Conservation (phyloP, 2,113 vertebrate species). For the Elanus axillaris region DNA sequence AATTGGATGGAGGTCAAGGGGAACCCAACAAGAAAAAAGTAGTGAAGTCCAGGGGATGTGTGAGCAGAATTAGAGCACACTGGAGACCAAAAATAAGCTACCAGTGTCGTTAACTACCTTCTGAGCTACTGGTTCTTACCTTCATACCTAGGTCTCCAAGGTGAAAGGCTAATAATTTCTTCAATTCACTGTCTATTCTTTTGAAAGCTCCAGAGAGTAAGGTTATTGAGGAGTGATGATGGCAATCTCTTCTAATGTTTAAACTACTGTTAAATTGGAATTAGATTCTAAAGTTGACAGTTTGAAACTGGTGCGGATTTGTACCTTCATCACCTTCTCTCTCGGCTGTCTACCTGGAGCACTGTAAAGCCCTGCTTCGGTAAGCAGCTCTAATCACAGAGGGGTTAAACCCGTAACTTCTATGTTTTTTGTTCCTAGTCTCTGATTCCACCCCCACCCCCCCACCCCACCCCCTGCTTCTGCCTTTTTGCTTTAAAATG, state of each 20-base stretch:
- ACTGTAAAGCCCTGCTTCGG: neutral
- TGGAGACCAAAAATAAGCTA: neutral
- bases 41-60: neutral
- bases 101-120: neutral
- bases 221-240: slow-evolving; percentile 19
- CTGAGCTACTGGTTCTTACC: neutral
- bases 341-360: neutral
- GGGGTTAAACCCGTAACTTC: neutral
- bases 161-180: slow-evolving; percentile 44
- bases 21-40: neutral
- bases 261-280: slow-evolving; percentile 58
- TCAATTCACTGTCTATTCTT: slow-evolving; percentile 23
- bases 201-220: slow-evolving; percentile 43
- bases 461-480: too few relatives aligned
- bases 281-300: slow-evolving; percentile 32
- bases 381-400: neutral
- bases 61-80: neutral
- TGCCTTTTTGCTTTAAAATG: neutral
- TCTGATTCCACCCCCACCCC: neutral
- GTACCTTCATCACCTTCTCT: neutral
- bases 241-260: slow-evolving; percentile 51
- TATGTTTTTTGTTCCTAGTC: neutral
- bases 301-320: slow-evolving; percentile 20
- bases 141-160: neutral
- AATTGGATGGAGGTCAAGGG: neutral